Conservation (phyloP, 2,797 vertebrate species). For the Gymnopithys bicolor region DNA sequence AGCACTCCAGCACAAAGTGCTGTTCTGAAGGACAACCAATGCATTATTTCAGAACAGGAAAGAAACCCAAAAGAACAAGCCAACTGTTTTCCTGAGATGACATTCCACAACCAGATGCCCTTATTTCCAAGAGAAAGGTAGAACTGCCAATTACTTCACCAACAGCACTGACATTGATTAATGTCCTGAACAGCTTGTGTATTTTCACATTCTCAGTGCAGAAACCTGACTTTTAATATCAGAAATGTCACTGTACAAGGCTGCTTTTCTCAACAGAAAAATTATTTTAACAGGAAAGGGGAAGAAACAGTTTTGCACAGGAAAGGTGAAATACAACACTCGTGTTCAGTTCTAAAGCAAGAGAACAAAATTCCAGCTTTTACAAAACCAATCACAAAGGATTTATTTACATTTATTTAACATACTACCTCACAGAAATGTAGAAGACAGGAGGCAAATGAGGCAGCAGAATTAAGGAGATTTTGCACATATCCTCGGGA, state of each 20-base stretch:
- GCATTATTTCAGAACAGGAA: background rate
- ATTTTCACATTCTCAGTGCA: background rate
- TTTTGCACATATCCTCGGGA: conserved; percentile 90
- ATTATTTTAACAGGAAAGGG: background rate
- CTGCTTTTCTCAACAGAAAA: background rate
- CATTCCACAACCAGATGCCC: background rate
- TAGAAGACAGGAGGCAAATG: conserved; percentile 90
- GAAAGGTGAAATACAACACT: background rate
- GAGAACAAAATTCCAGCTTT: background rate
- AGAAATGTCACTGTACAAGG: background rate
- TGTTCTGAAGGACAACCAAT: background rate
- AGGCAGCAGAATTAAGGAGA: conserved; percentile 87
- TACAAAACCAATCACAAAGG: background rate
- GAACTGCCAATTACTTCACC: background rate
- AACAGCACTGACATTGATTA: background rate
- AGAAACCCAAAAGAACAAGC: background rate
- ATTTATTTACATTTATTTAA: background rate
- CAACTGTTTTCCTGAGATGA: background rate
- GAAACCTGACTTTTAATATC: background rate
- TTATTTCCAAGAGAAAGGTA: background rate
- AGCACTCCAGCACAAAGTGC: background rate
- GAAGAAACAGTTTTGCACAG: background rate
- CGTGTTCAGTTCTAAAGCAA: background rate
- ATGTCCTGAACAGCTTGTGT: background rate
- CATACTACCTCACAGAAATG: conserved; percentile 91